phyloP scores from a whole-genome alignment of 2,888 invertebrate species.

The Timandra comae region DNA sequence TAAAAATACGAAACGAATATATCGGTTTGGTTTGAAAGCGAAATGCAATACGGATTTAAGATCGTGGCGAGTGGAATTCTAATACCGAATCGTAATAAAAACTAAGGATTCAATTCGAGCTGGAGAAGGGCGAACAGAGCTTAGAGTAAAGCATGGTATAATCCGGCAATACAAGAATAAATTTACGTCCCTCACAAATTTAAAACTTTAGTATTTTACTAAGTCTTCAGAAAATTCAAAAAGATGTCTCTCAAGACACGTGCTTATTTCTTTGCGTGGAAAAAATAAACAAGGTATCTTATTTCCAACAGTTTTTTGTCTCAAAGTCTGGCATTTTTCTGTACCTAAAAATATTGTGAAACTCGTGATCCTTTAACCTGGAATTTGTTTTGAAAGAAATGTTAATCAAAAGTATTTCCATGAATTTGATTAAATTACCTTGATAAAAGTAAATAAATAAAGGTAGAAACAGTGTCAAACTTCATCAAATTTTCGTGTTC shows the following conservation, averaged over 20 bases:
- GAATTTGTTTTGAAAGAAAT: no score
- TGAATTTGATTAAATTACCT: no score
- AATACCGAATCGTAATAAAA: conserved; percentile 38
- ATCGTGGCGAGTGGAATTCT: conserved; percentile 23
- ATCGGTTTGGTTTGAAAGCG: conserved; percentile 16
- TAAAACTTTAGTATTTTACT: conserved; percentile 31
- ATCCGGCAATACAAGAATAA: conserved; percentile 43
- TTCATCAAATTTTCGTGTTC: no score
- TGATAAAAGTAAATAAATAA: no score
- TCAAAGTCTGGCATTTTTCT: no score
- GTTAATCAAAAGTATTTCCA: no score
- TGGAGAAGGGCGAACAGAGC: conserved; percentile 31
- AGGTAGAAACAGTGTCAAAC: no score
- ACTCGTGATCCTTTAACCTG: no score
- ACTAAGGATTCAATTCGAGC: conserved; percentile 43
- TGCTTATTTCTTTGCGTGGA: conserved; percentile 28
- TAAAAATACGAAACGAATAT: conserved; percentile 12
- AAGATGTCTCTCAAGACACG: conserved; percentile 32
- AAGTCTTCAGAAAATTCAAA: conserved; percentile 31
- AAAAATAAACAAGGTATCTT: conserved; percentile 34
- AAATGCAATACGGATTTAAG: conserved; percentile 17
- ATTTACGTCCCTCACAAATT: conserved; percentile 31
- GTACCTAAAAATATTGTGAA: no score
- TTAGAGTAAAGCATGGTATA: conserved; percentile 35
- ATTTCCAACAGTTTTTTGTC: no score